phyloP scores from a whole-genome alignment of 2,113 vertebrate species.

The Oreochromis tanganicae region DNA sequence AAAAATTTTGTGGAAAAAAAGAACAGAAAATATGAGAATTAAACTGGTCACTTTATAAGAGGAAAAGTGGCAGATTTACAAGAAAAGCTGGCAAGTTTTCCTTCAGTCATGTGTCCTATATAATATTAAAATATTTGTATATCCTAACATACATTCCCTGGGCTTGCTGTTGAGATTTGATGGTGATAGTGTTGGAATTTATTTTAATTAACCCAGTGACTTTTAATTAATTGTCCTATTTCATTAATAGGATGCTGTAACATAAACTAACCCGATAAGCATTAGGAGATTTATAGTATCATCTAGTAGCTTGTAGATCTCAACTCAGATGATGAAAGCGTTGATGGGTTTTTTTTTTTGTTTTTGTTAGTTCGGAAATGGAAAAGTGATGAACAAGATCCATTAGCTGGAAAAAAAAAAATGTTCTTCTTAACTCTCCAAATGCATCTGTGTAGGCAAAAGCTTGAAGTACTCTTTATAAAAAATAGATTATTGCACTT shows the following conservation, averaged over 20 bases:
- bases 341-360: background rate
- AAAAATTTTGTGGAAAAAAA: rapidly evolving
- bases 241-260: background rate
- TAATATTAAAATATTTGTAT: background rate
- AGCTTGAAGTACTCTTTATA: background rate
- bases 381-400: background rate
- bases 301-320: background rate
- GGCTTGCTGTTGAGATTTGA: background rate
- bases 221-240: background rate
- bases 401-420: background rate
- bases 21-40: background rate
- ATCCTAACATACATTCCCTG: background rate
- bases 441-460: background rate
- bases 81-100: background rate
- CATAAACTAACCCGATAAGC: background rate
- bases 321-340: background rate
- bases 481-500: background rate
- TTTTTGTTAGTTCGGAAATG: background rate
- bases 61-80: background rate
- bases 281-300: background rate
- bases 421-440: background rate
- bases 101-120: background rate
- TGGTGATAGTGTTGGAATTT: background rate
- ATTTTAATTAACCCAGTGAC: background rate
- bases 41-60: background rate